Evolutionary conservation across 2,797 vertebrate species (phyloP), one percentile per base, ranked within the genome.

Genomic region (Catostomus latipinnis): DNA sequence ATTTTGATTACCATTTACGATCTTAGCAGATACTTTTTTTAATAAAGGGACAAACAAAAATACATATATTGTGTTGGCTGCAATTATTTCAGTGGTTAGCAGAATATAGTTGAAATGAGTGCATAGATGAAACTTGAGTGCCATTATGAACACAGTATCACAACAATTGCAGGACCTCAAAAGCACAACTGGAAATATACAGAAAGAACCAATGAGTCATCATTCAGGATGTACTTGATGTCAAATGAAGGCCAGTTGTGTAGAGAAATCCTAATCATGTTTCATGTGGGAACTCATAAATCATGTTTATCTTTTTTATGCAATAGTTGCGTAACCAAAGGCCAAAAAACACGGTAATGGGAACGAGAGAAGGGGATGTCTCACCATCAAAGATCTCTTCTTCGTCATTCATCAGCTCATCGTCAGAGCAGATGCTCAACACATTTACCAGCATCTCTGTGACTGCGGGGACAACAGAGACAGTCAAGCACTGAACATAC

Each of bases 361-460:
- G 13, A 53, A 63, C 8, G 34, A 76, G 10, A 45, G 9, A 56
- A 8, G 8, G 45, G 56, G n/a, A 84, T 66, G 70, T 90, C 94
- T 95, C 93, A 99, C 98, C 97, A 88, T 98, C 97, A 91, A 97
- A 97, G 79, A 94, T 93, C 83, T 98, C 97, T 22, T 99, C 98
- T 91, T 96, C 98, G 74, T 99, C 98, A 50, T 97, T 97, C 87
- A 97, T 97, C 46, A 99, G 88, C 83, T 99, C 98, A 86, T 99
- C 98, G 65, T 99, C 98, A 6, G 97, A 99, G 92, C 98, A 99
- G 93, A 99, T 99, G 88, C 97, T 99, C 89, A 99, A 92, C 87
- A 99, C 96, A 0, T 99, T 99, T 81, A 99, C 98, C 93, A 99
- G 94, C 98, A 99, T 98, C 90, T 99, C 98, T 74, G 98, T 99